phyloP scores from a whole-genome alignment of 2,888 invertebrate genomes.

The Conomelus anceps region DNA sequence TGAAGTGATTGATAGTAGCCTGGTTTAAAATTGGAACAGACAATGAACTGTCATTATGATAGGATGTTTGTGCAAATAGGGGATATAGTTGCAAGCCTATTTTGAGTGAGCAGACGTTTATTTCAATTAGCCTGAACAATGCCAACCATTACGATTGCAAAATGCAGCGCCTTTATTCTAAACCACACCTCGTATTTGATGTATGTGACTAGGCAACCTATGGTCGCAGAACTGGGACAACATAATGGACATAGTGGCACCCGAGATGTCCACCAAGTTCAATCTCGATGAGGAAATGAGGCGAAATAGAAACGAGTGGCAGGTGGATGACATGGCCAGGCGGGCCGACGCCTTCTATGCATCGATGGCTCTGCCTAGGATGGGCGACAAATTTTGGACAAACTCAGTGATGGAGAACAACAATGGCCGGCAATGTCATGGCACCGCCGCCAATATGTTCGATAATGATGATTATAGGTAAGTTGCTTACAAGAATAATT shows the following conservation, averaged over 20 bases:
- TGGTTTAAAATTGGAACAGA: too few species aligned
- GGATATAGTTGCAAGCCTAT: too few species aligned
- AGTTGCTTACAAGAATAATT: background rate
- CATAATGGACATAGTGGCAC: slow-evolving; percentile 38
- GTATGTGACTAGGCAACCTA: background rate
- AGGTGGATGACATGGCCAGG: slow-evolving; percentile 49
- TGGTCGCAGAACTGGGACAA: slow-evolving; percentile 19
- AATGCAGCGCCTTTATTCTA: too few species aligned
- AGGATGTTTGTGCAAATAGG: too few species aligned
- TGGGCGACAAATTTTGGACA: slow-evolving; percentile 39
- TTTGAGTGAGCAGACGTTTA: too few species aligned
- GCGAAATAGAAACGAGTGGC: slow-evolving; percentile 41
- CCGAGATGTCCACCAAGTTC: slow-evolving; percentile 24
- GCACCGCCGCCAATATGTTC: slow-evolving; percentile 46
- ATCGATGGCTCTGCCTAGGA: slow-evolving; percentile 42
- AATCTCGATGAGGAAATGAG: slow-evolving; percentile 45
- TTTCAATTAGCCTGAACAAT: too few species aligned
- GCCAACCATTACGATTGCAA: too few species aligned
- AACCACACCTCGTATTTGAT: too few species aligned
- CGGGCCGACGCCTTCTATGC: slow-evolving; percentile 43
- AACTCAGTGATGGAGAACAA: slow-evolving; percentile 36
- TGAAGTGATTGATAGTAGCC: too few species aligned
- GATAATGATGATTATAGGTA: slow-evolving; percentile 45
- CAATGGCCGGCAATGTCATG: slow-evolving; percentile 40
- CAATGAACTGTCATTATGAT: too few species aligned